A percentile compares a stretch with the other conserved stretches of the same genome.
phyloP scores from a whole-genome alignment of 2,888 invertebrate genomes.

The Himalopsyche japonica region DNA sequence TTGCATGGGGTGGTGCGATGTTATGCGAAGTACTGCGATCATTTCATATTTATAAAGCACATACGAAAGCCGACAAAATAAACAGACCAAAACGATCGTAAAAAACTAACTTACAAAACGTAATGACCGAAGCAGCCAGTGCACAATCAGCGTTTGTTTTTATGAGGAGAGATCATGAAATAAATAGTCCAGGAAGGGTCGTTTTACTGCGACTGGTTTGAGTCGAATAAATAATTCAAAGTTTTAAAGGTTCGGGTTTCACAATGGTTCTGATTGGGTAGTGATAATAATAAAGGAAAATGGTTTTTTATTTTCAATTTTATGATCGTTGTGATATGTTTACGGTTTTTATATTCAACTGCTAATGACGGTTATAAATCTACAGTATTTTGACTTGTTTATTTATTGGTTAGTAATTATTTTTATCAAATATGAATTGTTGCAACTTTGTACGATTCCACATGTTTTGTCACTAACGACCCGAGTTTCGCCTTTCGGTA shows the following conservation, averaged over 20 bases:
- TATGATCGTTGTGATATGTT: too few species aligned
- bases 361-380: too few species aligned
- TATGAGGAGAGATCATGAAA: neutral
- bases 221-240: neutral
- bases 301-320: too few species aligned
- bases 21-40: neutral
- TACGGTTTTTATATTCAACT: too few species aligned
- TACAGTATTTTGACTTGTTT: too few species aligned
- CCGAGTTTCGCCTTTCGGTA: too few species aligned
- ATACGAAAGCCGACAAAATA: neutral
- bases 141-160: neutral
- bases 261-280: neutral
- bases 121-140: neutral
- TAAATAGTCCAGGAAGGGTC: neutral
- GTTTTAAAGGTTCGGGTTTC: neutral
- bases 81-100: neutral
- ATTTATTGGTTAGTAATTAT: too few species aligned
- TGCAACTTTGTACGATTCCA: too few species aligned
- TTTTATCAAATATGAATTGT: too few species aligned
- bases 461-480: too few species aligned
- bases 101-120: neutral
- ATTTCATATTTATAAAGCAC: neutral
- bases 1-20: neutral
- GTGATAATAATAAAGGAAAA: too few species aligned
- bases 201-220: neutral